Percentiles rank a stretch among this genome's conserved stretches.
Evolutionary conservation across 2,888 invertebrate genomes (phyloP).

Genomic region (Timandra comae): DNA sequence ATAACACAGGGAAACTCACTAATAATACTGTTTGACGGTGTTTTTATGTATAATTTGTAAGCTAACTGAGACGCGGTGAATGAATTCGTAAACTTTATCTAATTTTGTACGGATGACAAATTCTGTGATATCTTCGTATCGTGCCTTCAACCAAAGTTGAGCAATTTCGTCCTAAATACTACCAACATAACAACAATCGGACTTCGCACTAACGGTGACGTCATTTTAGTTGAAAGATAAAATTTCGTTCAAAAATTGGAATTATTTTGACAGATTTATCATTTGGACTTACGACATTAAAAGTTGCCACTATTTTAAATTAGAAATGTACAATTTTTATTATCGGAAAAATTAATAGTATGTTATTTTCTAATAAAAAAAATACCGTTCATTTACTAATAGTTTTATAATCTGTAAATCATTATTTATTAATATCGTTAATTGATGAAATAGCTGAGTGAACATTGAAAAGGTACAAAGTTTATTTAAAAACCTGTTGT

Average conservation of each 20-base stretch:
- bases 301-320: too few relatives aligned
- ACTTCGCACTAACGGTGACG: slow-evolving; percentile 3
- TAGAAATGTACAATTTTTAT: too few relatives aligned
- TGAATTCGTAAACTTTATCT: slow-evolving; percentile 25
- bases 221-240: slow-evolving; percentile 1
- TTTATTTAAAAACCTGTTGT: too few relatives aligned
- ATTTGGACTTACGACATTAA: too few relatives aligned
- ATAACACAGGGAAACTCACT: neutral
- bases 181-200: slow-evolving; percentile 10
- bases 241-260: slow-evolving; percentile 6
- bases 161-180: slow-evolving; percentile 14
- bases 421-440: too few relatives aligned
- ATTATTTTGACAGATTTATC: too few relatives aligned
- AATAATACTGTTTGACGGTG: neutral
- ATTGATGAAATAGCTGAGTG: too few relatives aligned
- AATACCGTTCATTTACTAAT: too few relatives aligned
- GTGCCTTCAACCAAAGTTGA: slow-evolving; percentile 10
- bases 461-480: too few relatives aligned
- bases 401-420: too few relatives aligned
- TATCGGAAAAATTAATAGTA: too few relatives aligned
- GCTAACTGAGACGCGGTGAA: slow-evolving; percentile 1
- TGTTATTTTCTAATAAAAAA: too few relatives aligned
- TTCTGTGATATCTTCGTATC: slow-evolving; percentile 7
- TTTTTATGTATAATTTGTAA: neutral
- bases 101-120: slow-evolving; percentile 33